Base-by-base conservation (phyloP, 1,140 invertebrate species). In the Drosophila oshimai region DNA sequence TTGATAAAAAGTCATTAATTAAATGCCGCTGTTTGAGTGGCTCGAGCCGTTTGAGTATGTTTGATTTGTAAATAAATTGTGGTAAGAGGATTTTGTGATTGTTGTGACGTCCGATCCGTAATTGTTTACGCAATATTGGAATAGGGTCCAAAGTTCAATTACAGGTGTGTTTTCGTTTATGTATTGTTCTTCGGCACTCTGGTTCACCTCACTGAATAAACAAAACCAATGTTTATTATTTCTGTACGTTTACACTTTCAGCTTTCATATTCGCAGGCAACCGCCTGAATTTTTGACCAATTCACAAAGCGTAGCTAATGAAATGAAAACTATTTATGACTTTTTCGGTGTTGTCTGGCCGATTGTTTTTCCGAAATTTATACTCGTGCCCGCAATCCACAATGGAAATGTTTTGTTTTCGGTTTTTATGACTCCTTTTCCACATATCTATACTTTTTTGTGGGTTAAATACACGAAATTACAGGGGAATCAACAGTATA, bases 281-380 rank as follows among this genome's bases (percentile, higher is more conserved):
- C 36, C 55, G 42, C 2, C 18, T 24, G 12, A 29, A 44, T 61
- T 51, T 69, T 57, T 42, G 20, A 12, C 10, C 44, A 39, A 58
- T 61, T 67, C 39, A 67, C 36, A 45, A 55, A 50, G 42, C 57
- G 3, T 20, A 37, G 37, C 62, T 81, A 76, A 81, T 67, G 60
- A 81, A 83, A 78, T 62, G 62, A 60, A 77, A 78, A 77, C 73
- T 78, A 78, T 78, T 83, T 78, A 84, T 61, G 44, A 61, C 42
- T 57, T 74, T 70, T 41, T 72, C 18, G 22, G 31, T 37, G 37
- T 31, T 72, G 18, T 37, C 17, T 68, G 58, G 9, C 28, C 37
- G 10, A 60, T 26, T 51, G 18, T 64, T 39, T 47, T 58, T 45
- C 33, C 28, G 22, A 39, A 68, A 54, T 33, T 49, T 67, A 77